Base-by-base conservation (phyloP, 2,888 invertebrate species). In the Lasioglossum zephyrum region DNA sequence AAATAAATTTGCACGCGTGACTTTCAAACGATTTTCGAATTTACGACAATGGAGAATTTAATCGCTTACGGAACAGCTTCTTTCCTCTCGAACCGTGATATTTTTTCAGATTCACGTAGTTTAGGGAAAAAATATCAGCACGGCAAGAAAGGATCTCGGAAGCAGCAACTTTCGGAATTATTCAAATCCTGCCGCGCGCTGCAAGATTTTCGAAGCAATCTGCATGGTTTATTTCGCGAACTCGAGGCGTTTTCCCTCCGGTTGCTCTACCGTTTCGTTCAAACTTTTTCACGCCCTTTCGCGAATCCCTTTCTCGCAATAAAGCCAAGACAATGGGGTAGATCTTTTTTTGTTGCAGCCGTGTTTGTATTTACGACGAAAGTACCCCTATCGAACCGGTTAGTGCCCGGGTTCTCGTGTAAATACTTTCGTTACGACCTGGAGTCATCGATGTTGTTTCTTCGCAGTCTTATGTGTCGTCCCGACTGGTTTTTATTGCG, bases 251-350 rank as follows among this genome's bases (percentile, higher is more conserved):
- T 47, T 47, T 4, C 4, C 31, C 5, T 18, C 31, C 26, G 8
- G 60, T 26, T 60, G 26, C 26, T 60, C 60, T 2, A 44, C 26
- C 6, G 16, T 72, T 39, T 73, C 26, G 18, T 8, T 70, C 26
- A 77, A 77, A 77, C 39, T 78, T 60, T 60, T 26, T 26, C 13
- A 60, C 60, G 60, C 4, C 49, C 49, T 18, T 63, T 53, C 39
- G n/a, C n/a, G 41, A 78, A 78, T 78, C 16, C n/a, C n/a, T 66
- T 73, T 41, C 18, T 9, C 44, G 66, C 41, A 41, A 13, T 16
- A 60, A 73, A 72, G 63, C 49, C 49, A 73, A 77, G 31, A 49
- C 39, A 63, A 53, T 22, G 63, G 18, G 39, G 53, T 39, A 41
- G 31, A 53, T 73, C n/a, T 31, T 31, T 31, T 78, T 44, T 77